These are phyloP conservation scores for Xiphophorus hellerii DNA, from an alignment of 2,113 vertebrate species.

Conservation along the genomic window DNA sequence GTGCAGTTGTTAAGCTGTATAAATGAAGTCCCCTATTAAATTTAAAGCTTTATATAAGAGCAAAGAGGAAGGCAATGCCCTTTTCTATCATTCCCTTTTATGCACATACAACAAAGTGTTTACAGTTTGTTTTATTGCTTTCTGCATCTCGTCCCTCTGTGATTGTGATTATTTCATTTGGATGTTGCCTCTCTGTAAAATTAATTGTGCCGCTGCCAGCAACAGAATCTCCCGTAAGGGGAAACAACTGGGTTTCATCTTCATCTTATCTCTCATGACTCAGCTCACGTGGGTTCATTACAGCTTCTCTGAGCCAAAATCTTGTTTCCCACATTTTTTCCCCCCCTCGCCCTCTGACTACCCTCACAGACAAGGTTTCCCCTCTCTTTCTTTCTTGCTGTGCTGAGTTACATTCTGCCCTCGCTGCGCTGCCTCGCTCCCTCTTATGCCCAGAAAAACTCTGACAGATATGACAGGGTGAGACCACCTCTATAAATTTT, in stretches of 20 bases:
- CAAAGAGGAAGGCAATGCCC: not conserved
- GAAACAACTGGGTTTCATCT: conserved; percentile 36
- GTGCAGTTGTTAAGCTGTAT: not conserved
- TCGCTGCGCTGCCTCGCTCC: conserved; percentile 5
- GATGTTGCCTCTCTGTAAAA: conserved; percentile 22
- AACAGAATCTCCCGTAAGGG: conserved; percentile 33
- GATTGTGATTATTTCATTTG: conserved; percentile 8
- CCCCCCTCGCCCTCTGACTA: no score
- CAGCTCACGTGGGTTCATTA: conserved; percentile 47
- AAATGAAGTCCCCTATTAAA: conserved; percentile 9
- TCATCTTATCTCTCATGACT: conserved; percentile 54
- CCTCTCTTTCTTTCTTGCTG: conserved; percentile 42
- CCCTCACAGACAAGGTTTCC: conserved; percentile 35
- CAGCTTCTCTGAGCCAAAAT: conserved; percentile 33
- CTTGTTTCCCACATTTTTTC: conserved; percentile 33
- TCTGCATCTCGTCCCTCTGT: conserved; percentile 5
- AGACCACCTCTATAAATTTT: conserved; percentile 11
- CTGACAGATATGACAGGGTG: conserved; percentile 36
- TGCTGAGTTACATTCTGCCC: conserved; percentile 22
- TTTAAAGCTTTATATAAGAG: conserved; percentile 4
- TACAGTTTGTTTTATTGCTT: conserved; percentile 16
- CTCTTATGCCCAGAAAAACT: conserved; percentile 27
- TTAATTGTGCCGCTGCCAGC: conserved; percentile 36
- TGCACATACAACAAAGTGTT: not conserved
- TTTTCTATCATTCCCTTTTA: not conserved